Base-by-base conservation (phyloP, 2,888 invertebrate species). In the Calameuta filiformis region DNA sequence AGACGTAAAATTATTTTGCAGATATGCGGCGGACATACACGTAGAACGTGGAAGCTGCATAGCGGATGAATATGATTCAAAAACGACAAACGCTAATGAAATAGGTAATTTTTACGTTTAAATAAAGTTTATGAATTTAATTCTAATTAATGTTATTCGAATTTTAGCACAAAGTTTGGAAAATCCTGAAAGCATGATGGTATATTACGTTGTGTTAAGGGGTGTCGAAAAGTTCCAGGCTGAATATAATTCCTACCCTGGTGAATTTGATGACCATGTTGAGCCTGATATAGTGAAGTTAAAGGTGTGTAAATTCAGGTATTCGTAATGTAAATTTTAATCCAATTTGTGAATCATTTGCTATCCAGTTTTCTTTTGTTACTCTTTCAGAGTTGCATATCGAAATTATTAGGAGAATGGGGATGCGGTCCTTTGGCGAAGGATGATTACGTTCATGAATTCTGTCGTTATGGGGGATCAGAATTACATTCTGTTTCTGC, bases 401-500 rank as follows among this genome's bases (percentile, higher is more conserved):
- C 92, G 31, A 97, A 97, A 92, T 92, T 98, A 78, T 92, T 98
- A 0, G 94, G 94, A 81, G 98, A 99, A 92, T 96, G 98, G 95
- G 96, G 97, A 6, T 95, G 97, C 88, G 95, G 95, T 31, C 94
- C 95, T 68, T 89, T 93, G 31, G 93, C 96, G 69, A 97, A 97
- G 90, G 99, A 99, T 92, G 98, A 99, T 91, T 96, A 96, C 87
- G 95, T 98, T 40, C 98, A 98, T 92, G 99, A 98, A 93, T 96
- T 98, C 92, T 98, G 97, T 89, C 94, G 98, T 56, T 99, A 97
- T 92, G 99, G 99, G 15, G 98, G 98, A 12, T 95, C 97, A 12
- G 99, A 99, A 92, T 93, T 99, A 80, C 99, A 99, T 92, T 96
- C 98, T 40, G 95, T 99, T 15, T 98, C 99, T 15, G 96, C 99